Conservation (phyloP, 2,113 vertebrate genomes). For the Turnix velox region DNA sequence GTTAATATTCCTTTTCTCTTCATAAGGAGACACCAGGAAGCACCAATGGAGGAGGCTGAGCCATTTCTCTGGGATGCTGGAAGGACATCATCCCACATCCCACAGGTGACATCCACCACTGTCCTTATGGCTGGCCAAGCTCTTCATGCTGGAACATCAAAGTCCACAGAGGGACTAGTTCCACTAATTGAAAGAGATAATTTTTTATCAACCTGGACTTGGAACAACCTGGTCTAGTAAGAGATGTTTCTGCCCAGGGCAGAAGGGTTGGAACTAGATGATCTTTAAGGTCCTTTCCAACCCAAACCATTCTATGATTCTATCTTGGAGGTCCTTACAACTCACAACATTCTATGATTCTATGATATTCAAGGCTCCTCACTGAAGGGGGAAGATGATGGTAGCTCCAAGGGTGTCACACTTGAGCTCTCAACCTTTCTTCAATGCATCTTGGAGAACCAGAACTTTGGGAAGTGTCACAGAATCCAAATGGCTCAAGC, state of each 20-base stretch:
- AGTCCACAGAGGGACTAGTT: background rate
- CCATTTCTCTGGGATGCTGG: rapidly evolving
- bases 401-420: background rate
- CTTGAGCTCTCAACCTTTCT: background rate
- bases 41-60: background rate
- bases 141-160: background rate
- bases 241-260: too few relatives aligned
- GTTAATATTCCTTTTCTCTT: background rate
- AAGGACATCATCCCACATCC: background rate
- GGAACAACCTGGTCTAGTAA: too few relatives aligned
- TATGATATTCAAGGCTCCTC: too few relatives aligned
- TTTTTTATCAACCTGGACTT: too few relatives aligned
- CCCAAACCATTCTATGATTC: too few relatives aligned
- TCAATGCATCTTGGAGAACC: background rate
- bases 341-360: too few relatives aligned
- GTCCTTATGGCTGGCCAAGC: background rate
- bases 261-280: too few relatives aligned
- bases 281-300: too few relatives aligned
- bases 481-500: too few relatives aligned
- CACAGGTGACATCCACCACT: rapidly evolving
- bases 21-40: background rate
- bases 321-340: too few relatives aligned
- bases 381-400: background rate
- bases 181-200: background rate
- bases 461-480: background rate